Evolutionary conservation across 2,888 invertebrate genomes (phyloP), one percentile per base, ranked within the genome.

Genomic region (Stegana nigrithorax): DNA sequence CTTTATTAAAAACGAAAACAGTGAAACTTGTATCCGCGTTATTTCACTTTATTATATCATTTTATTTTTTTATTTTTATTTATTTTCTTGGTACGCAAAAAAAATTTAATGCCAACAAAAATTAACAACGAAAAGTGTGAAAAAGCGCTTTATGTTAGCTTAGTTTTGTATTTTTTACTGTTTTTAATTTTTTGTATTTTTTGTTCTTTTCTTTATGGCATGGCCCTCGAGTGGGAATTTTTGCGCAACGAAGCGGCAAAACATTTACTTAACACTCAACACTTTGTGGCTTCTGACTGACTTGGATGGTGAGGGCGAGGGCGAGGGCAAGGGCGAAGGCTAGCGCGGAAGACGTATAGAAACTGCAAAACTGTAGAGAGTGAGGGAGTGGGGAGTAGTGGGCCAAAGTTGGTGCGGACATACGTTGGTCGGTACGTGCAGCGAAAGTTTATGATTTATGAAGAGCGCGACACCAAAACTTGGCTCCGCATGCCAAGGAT

Each of bases 371-470:
- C 4, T 8, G 45, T 21, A 55, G n/a, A 32, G 59, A 60, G 19
- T 14, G 50, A 55, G 29, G 47, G 32, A 36, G 36, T 45, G 4
- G 60, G 57, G 42, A 17, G 27, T 26, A 57, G 32, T 36, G 12
- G 59, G 59, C n/a, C n/a, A n/a, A n/a, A n/a, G n/a, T n/a, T n/a
- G n/a, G n/a, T n/a, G n/a, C n/a, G n/a, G n/a, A n/a, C n/a, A n/a
- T n/a, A 51, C 50, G 50, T 57, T 62, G 29, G 56, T 25, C 39
- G 59, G 65, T 67, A 78, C 76, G 78, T 74, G 74, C 70, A 65
- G 77, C 66, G 65, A 75, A 79, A 79, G 75, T 79, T 79, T 72
- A 79, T 79, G 75, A 75, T 75, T 75, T 75, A 75, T 75, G 75
- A 72, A 77, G 79, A 73, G 59, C 63, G 66, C 72, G 60, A 68